Evolutionary conservation across 2,113 vertebrate species (phyloP), one percentile per base, ranked within the genome.

Genomic region (Chamaea fasciata): DNA sequence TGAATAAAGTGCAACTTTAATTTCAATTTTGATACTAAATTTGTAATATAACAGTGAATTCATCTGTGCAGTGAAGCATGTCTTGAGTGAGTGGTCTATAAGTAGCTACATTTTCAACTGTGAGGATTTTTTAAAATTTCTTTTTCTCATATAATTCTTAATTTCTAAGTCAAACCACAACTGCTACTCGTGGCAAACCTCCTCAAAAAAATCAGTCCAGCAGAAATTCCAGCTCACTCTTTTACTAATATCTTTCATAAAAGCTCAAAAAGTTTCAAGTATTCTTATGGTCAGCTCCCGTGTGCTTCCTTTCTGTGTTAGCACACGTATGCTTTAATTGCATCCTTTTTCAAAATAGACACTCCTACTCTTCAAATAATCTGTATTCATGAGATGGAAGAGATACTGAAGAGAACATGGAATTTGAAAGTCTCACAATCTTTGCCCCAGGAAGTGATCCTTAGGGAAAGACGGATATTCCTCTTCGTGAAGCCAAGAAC

Each of bases 311-410:
- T 68, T 78, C 33, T 71, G 3, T 31, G 27, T 74, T n/a, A 41
- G 55, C 5, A 5, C 37, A 37, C 0, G 0, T 37, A 3, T 62
- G 23, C 31, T 71, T 65, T 46, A 74, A 55, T 31, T 37, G 6
- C 11, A 47, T 22, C 30, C 10, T 53, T 78, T 81, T 63, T 33
- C 20, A n/a, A 55, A 63, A 82, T 1, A 55, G 23, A 10, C n/a
- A 26, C 6, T 19, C 24, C 50, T 35, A 65, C 3, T 3, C 27
- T 56, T 78, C 20, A 10, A 53, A 41, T 22, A 20, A 50, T 63
- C 21, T 73, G 9, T 47, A 9, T 10, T n/a, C 28, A 24, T 1
- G 14, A 50, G 71, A 55, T n/a, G 22, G 47, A 84, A 55, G 17
- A 16, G n/a, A 7, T 11, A 10, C 15, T 31, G 46, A 81, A 44